Base-by-base conservation (phyloP, 2,888 invertebrate genomes). In the Portevinia maculata region DNA sequence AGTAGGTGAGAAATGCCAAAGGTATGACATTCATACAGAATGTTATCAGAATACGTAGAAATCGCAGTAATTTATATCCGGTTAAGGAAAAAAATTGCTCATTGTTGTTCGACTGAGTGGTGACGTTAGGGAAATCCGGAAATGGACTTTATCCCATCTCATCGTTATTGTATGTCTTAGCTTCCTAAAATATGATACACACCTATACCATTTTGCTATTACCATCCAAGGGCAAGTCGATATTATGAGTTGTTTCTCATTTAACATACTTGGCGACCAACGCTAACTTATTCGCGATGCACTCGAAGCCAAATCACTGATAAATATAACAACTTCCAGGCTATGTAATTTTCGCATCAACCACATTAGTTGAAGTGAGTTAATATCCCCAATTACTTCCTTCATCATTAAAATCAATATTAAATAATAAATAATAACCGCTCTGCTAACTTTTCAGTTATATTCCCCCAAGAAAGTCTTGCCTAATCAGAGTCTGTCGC, bases 401-500 rank as follows among this genome's bases (percentile, higher is more conserved):
- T 73, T 60, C 78, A 71, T 73, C 71, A 83, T 83, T 73, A 83
- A 67, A 78, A 67, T 78, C 83, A 83, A 83, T 83, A 73, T 83
- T 67, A 71, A 78, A 71, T 83, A 78, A 83, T 67, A 71, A 78
- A 71, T 83, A 78, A 83, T 83, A 73, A 83, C 78, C 67, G 53
- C 83, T 60, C 60, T 67, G 78, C 65, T 78, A 83, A 83, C 78
- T 71, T 78, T 78, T 83, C 73, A 78, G 78, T 83, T 71, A 83
- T 60, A 60, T 41, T 46, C 30, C 44, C 44, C 24, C 39, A 19
- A 24, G 21, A 8, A 21, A 21, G 55, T 13, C 24, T 21, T 24
- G 17, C 53, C 32, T 65, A 65, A 78, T 78, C 44, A 44, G 28
- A 59, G 52, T 64, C 62, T 75, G 75, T 64, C 79, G 79, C 69